A percentile compares a stretch with the other conserved stretches of the same genome.
phyloP scores from a whole-genome alignment of 2,113 vertebrate species.

The Scopus umbretta region DNA sequence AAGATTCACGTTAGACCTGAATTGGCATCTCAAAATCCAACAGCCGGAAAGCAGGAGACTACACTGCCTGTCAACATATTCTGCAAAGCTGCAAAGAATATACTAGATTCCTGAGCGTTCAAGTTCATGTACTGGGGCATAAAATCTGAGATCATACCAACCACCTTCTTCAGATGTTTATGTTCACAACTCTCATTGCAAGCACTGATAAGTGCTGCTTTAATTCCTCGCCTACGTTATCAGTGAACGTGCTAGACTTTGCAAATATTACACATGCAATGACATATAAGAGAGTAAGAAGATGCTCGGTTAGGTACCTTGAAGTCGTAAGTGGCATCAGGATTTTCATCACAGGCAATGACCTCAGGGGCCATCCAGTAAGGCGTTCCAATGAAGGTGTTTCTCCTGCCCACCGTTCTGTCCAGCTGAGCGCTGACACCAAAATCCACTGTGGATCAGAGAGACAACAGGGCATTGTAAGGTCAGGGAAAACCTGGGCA shows the following conservation, averaged over 20 bases:
- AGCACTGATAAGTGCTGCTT: background rate
- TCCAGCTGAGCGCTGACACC: conserved; percentile 97
- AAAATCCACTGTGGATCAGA: conserved; percentile 84
- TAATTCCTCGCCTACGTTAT: background rate
- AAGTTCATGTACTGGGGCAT: background rate
- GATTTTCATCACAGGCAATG: conserved; percentile 97
- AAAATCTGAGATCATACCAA: background rate
- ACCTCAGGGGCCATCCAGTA: conserved; percentile 99
- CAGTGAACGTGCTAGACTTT: background rate
- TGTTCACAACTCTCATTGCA: background rate
- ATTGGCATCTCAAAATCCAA: background rate
- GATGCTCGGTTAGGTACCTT: conserved; percentile 75
- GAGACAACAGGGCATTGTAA: background rate
- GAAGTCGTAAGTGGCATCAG: conserved; percentile 97
- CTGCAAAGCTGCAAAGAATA: background rate
- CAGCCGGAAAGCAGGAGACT: background rate
- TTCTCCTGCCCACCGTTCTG: conserved; percentile 92
- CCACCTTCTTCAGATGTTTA: background rate
- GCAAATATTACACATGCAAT: background rate
- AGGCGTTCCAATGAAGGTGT: conserved; percentile 97
- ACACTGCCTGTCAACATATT: fast-evolving
- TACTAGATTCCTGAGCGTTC: background rate
- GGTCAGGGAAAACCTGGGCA: background rate
- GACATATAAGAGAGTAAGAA: background rate
- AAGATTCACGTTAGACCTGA: background rate